Conservation (phyloP, 2,888 invertebrate genomes). For the Pristionchus maxplancki region DNA sequence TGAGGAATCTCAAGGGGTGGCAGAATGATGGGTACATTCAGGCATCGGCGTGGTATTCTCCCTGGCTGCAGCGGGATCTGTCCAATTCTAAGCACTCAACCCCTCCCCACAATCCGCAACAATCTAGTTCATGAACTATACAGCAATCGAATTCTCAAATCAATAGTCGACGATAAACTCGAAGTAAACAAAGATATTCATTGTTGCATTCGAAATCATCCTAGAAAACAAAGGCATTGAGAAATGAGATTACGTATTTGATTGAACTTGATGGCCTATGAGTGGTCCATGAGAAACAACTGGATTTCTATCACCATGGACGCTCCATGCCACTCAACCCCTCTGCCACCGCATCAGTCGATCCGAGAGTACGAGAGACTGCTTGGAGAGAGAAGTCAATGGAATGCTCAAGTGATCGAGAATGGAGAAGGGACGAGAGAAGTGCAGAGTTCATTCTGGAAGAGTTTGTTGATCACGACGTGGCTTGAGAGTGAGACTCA, state of each 20-base stretch:
- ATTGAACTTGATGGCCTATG: too few relatives aligned
- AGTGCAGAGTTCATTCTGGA: slow-evolving; percentile 38
- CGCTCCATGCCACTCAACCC: not conserved
- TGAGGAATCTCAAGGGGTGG: not conserved
- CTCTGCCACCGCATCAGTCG: slow-evolving; percentile 17
- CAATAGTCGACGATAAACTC: slow-evolving; percentile 13
- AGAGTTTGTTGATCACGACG: not conserved
- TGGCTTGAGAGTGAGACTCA: slow-evolving; percentile 31
- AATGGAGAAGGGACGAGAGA: slow-evolving; percentile 45
- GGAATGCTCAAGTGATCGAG: not conserved
- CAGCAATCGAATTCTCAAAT: not conserved
- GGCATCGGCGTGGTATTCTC: not conserved
- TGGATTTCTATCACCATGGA: slow-evolving; percentile 12
- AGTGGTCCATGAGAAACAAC: too few relatives aligned
- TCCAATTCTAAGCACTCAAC: not conserved
- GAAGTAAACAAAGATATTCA: not conserved
- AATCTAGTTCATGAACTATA: not conserved
- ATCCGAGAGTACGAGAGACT: slow-evolving; percentile 12
- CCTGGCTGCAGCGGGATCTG: not conserved
- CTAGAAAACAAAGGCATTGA: not conserved
- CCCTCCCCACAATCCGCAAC: not conserved
- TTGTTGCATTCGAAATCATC: too few relatives aligned
- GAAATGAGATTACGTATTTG: too few relatives aligned
- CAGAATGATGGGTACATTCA: not conserved
- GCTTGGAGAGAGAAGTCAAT: slow-evolving; percentile 46